Evolutionary conservation across 2,888 invertebrate genomes (phyloP), one percentile per base, ranked within the genome.

Genomic region (Machimus rusticus): DNA sequence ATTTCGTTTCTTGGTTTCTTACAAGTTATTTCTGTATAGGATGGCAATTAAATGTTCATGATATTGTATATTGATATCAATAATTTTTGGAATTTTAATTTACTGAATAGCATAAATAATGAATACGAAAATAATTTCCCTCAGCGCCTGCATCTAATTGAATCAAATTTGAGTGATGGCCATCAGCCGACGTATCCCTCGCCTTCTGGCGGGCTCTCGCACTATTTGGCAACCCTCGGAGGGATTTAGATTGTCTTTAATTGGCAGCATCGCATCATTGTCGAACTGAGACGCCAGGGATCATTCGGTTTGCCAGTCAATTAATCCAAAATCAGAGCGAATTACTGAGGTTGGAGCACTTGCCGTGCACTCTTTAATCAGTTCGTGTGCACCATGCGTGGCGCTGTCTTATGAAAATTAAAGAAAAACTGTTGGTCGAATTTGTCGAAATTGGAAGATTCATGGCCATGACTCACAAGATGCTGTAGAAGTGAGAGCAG

Each of bases 391-490:
- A 57, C 34, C 57, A 57, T 82, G 82, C 82, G 57, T 57, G 57
- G 6, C 82, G 34, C n/a, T n/a, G n/a, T 23, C 37, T 16, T 51
- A 82, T 37, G 55, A 37, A 28, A 16, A 82, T 46, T 46, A 55
- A 43, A 43, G 43, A 43, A 43, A 43, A 43, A 43, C 43, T 74
- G 14, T 8, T 74, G 0, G 2, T 46, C 14, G 43, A 14, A 14
- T 46, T 46, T 74, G 39, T 28, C 28, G 74, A 74, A 74, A 39
- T 37, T 46, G 19, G 4, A 81, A 51, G 46, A 55, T 43, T 28
- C 79, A 79, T 51, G 5, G 79, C 31, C 51, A 79, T 82, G 82
- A 82, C 82, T 57, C 82, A 55, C 28, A 82, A 66, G 57, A 82
- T 34, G 23, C 55, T 57, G 43, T 39, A 12, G 19, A 79, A 55